Evolutionary conservation across 1,140 invertebrate species (phyloP).

Genomic region (Bradysia coprophila): DNA sequence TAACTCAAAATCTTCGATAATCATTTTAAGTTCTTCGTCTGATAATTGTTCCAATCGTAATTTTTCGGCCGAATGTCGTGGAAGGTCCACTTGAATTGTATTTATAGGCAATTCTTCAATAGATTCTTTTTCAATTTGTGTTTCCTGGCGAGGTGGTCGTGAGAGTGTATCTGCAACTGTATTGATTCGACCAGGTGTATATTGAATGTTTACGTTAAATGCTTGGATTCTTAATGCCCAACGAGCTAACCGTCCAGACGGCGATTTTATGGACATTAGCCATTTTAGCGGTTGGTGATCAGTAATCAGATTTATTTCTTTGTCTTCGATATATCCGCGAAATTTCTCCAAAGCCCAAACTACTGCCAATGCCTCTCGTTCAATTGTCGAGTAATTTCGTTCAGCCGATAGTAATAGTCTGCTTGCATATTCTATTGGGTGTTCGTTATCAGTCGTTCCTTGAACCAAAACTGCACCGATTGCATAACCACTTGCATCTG

Average conservation of each 20-base stretch:
- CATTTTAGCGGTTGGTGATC: conserved; percentile 11
- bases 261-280: conserved; percentile 10
- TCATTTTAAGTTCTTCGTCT: not conserved
- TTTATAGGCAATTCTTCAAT: too few relatives aligned
- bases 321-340: conserved; percentile 10
- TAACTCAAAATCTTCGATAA: too few relatives aligned
- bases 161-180: too few relatives aligned
- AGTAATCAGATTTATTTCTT: conserved; percentile 16
- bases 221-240: conserved; percentile 9
- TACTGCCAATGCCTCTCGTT: conserved; percentile 23
- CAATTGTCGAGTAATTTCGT: conserved; percentile 18
- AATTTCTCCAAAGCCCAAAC: conserved; percentile 20
- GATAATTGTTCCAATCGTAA: not conserved
- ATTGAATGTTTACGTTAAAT: too few relatives aligned
- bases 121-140: too few relatives aligned
- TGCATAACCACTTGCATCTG: not conserved
- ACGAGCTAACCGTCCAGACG: conserved; percentile 11
- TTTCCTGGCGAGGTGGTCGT: too few relatives aligned
- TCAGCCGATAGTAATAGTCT: conserved; percentile 16
- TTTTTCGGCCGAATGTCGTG: too few relatives aligned
- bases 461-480: not conserved
- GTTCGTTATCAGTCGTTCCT: not conserved
- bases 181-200: too few relatives aligned
- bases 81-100: too few relatives aligned
- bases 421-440: not conserved